Base-by-base conservation (phyloP, 53 echinoderm and acorn worm species). In the Mesocentrotus franciscanus region DNA sequence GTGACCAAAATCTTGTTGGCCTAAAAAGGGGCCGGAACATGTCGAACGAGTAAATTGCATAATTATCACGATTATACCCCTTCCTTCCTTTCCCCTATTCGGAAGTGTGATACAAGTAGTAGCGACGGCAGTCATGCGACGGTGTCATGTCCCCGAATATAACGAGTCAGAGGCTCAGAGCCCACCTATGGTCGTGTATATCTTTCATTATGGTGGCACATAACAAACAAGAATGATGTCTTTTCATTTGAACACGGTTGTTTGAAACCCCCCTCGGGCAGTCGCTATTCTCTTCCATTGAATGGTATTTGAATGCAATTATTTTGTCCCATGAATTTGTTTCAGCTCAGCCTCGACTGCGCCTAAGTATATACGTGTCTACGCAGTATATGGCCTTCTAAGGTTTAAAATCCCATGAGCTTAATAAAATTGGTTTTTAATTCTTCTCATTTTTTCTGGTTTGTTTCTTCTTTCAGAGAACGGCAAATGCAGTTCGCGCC, bases 401-500 rank as follows among this genome's bases (percentile, higher is more conserved):
- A 24, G 58, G 87, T 26, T 56, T 58, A 27, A 87, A 87, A 56
- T 58, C 56, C 87, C 87, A 35, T 87, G 57, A 87, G 87, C 56
- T 57, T 11, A 26, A 58, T 87, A 26, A 87, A 87, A 91, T 74
- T 76, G 22, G 55, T 92, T 75, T 56, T 49, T 72, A 71, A 92
- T 91, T 66, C 8, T n/a, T 11, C 30, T 90, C n/a, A 18, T 36
- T 81, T 16, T 94, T 39, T 96, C 26, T 71, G 60, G 72, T 96
- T 26, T 95, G 22, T 17, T 89, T 71, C 87, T 92, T 64, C 59
- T 85, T 93, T 9, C 95, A 99, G 99, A 99, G 97, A 97, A 99
- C 99, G 70, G 97, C 98, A 20, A 97, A 97, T 84, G 99, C 99
- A 70, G 98, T 99, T 26, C 96, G 99, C 92, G 99, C 99, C 72